Percentiles rank a stretch among this genome's conserved stretches.
These are phyloP conservation scores for Syrphus vitripennis DNA, from an alignment of 2,888 invertebrate species.

Conservation along the genomic window DNA sequence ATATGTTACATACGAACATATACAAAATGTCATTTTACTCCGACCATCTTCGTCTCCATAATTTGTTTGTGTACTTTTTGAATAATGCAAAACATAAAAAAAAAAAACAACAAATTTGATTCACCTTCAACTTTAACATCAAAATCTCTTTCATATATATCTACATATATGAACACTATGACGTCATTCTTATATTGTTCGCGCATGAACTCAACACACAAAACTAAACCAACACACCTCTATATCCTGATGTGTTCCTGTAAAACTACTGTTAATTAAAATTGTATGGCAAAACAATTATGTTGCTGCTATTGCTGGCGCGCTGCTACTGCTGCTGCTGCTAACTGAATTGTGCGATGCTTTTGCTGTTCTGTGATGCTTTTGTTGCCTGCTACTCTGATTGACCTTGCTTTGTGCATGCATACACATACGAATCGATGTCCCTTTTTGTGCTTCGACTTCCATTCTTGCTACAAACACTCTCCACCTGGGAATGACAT, in stretches of 20 bases:
- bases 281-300: conserved; percentile 66
- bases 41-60: conserved; percentile 3
- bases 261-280: conserved; percentile 63
- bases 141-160: conserved; percentile 18
- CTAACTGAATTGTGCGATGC: conserved; percentile 26
- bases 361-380: conserved; percentile 48
- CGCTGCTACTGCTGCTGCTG: conserved; percentile 18
- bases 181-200: conserved; percentile 66
- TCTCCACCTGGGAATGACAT: conserved; percentile 62
- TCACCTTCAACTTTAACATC: conserved; percentile 61
- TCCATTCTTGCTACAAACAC: conserved; percentile 33
- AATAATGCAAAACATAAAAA: conserved; percentile 41
- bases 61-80: conserved; percentile 20
- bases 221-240: conserved; percentile 23
- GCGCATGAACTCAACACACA: conserved; percentile 57
- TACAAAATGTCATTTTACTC: conserved; percentile 16
- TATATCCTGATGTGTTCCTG: conserved; percentile 16
- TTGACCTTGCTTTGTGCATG: conserved; percentile 68
- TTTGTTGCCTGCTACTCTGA: conserved; percentile 52
- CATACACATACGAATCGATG: conserved; percentile 39
- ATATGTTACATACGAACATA: conserved; percentile 20
- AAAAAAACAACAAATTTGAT: conserved; percentile 21
- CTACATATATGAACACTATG: conserved; percentile 27
- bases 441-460: conserved; percentile 16
- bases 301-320: conserved; percentile 39